Base-by-base conservation (phyloP, 2,113 vertebrate species). In the Entelurus aequoreus region DNA sequence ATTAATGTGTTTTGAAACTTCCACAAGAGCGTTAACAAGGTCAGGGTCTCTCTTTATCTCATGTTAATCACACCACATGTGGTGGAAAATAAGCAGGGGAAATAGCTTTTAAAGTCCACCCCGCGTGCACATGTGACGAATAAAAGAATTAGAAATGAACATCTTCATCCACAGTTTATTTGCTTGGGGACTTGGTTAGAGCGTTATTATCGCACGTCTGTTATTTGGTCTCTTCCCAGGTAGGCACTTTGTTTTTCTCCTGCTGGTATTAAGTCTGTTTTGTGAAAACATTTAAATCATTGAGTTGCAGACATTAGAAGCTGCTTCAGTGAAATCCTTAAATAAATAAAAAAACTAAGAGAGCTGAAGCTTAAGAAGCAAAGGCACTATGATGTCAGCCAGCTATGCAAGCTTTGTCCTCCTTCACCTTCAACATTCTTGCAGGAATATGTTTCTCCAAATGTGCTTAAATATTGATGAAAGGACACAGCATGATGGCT, bases 401-500 rank as follows among this genome's bases (percentile, higher is more conserved):
- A 57, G 58, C 57, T 59, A n/a, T 6, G 5, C 42, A 59, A 62
- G 49, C 46, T 13, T 0, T n/a, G 46, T 76, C 69, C 74, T 82
- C 82, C 67, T 60, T 82, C 66, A 82, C 78, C 79, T 78, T 80
- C 76, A 75, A 42, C 59, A 54, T 50, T 48, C 53, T 21, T 15
- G 50, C 62, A 8, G 3, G 50, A 63, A 56, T 71, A 63, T 76
- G 75, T 81, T 63, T 38, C 37, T 77, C 65, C 48, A 75, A 80
- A 79, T 74, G 65, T 64, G 63, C 75, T 84, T 63, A 81, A 77
- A 82, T 81, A 86, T 81, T 81, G 62, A 84, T 77, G 71, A 62
- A 10, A 35, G 40, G 68, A 75, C 60, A 12, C 61, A 65, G 77
- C 66, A 58, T 76, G 80, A 69, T 74, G 75, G 68, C 61, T 74